Evolutionary conservation across 2,888 invertebrate genomes (phyloP).

Genomic region (Marronus borbonicus): DNA sequence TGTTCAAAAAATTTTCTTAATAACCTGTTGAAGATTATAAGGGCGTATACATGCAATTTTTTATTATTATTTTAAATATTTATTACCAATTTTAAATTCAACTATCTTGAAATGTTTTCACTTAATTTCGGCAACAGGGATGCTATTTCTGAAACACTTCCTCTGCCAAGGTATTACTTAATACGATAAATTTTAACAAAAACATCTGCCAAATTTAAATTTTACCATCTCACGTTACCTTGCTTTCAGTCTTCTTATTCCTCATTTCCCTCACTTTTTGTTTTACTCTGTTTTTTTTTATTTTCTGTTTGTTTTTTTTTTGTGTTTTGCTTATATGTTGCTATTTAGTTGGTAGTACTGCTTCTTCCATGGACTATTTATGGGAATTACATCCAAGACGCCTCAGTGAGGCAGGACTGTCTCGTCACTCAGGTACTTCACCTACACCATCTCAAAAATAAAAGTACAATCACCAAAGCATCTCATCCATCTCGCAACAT

Average conservation of each 20-base stretch:
- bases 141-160: too few relatives aligned
- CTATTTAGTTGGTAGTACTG: conserved; percentile 67
- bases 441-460: not conserved
- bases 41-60: too few relatives aligned
- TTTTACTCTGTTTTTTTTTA: conserved; percentile 45
- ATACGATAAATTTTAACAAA: too few relatives aligned
- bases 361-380: conserved; percentile 80
- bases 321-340: conserved; percentile 69
- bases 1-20: too few relatives aligned
- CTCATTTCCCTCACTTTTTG: conserved; percentile 27
- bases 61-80: too few relatives aligned
- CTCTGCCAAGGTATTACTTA: too few relatives aligned
- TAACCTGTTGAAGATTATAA: too few relatives aligned
- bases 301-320: conserved; percentile 38
- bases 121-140: too few relatives aligned
- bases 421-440: conserved; percentile 81
- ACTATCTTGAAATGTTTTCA: too few relatives aligned
- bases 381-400: conserved; percentile 83
- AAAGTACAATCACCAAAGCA: not conserved
- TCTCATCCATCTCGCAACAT: conserved; percentile 18
- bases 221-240: too few relatives aligned
- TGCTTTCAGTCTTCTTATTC: not conserved
- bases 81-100: too few relatives aligned
- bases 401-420: conserved; percentile 83
- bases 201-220: too few relatives aligned